Evolutionary conservation across 1,140 invertebrate genomes (phyloP), one percentile per base, ranked within the genome.

Genomic region (Chymomyza costata): DNA sequence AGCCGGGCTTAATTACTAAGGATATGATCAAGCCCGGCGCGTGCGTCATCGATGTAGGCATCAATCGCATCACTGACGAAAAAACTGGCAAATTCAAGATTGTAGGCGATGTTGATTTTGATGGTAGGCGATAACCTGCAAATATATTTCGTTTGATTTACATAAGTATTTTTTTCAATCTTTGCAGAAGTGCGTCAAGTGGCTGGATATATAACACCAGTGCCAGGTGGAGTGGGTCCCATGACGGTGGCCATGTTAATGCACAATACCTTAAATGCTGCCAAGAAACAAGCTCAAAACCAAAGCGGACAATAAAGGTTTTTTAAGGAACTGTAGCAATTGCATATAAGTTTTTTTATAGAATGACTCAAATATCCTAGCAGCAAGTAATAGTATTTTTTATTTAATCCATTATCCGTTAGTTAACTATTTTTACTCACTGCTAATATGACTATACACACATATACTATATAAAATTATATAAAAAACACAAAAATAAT

Each of bases 161-260:
- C 15, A 34, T 14, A 47, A 11, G 53, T 45, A 2, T 38, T 58
- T 81, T n/a, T 37, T 31, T 55, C 18, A 43, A 45, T 59, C 43
- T 86, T 89, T 16, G 5, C 88, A 94, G 90, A 88, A 74, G 92
- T 94, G 0, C 90, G 89, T 46, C 87, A 93, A 84, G 86, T 94
- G 6, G 94, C 93, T 6, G 92, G 92, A n/a, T 86, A 91, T 19
- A 92, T 95, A 19, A 94, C 94, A 1, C 94, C 94, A 6, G 94
- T 95, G 1, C 94, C 95, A 5, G 95, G 95, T 8, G 95, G 94
- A 8, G 94, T 96, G 15, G 95, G 95, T 0, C 94, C 95, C 1
- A 94, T 96, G 92, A 96, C 94, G 3, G 94, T 96, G 0, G 91
- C 93, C 1, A 95, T 95, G 93, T 85, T 96, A 6, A 94, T 96